Base-by-base conservation (phyloP, 2,797 vertebrate genomes). In the Scolopax rusticola region DNA sequence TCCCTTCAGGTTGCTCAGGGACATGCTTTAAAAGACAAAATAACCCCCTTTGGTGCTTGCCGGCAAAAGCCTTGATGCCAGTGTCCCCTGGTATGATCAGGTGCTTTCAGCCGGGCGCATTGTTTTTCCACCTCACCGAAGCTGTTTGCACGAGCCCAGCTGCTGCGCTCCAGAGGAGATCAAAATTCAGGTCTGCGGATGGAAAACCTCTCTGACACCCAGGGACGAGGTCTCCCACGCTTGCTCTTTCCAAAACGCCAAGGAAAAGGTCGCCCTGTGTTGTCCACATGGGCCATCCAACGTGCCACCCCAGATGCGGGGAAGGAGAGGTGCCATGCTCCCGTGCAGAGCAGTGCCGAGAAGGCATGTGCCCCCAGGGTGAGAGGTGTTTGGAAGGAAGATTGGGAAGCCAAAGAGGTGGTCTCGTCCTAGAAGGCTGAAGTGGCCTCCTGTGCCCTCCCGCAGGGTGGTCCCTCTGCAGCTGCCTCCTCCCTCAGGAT, bases 401-500 rank as follows among this genome's bases (percentile, higher is more conserved):
- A 8, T 7, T 14, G 30, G 33, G 18, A 84, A 28, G 6, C 28
- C 14, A 18, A 18, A 74, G 80, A 50, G 51, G 30, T 53, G 19
- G 56, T 83, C 90, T 91, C 12, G 2, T 77, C 87, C 57, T 69
- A 41, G 88, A 76, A 79, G 86, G 54, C 57, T 86, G 48, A 77
- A 47, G 43, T 63, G 50, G 12, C 41, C 38, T 71, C 25, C 45
- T 54, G 11, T 41, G 71, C 27, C 33, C 17, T 60, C 8, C 60
- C 43, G 48, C 27, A 30, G 2, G 1, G 6, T 41, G 59, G 60
- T 59, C 41, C 65, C 63, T 56, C 36, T 18, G 36, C 41, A 28
- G 45, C 36, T 0, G 0, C 1, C 1, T 54, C 43, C 32, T 59
- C 80, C 13, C 8, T 41, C 33, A 50, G 28, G 50, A n/a, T 0